Evolutionary conservation across 2,797 vertebrate species (phyloP).

Genomic region (Neoniphon sammara): DNA sequence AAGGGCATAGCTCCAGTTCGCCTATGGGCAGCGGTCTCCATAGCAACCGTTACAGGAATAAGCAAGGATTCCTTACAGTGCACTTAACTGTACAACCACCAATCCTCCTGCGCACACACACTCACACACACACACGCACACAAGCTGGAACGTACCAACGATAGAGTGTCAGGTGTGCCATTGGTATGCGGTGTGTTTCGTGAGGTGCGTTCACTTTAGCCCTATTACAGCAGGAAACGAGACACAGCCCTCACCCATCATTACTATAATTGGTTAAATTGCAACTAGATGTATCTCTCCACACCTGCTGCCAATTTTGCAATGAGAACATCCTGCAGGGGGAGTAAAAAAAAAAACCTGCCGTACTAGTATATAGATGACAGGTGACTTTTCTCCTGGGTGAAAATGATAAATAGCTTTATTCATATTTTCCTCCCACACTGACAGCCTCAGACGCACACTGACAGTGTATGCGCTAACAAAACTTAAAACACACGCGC

Average conservation of each 20-base stretch:
- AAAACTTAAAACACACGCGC: constrained; percentile 1
- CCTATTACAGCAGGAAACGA: constrained; percentile 57
- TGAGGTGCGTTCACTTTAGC: constrained; percentile 50
- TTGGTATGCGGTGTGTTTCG: constrained; percentile 46
- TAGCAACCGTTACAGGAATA: constrained; percentile 42
- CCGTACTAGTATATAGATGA: constrained; percentile 11
- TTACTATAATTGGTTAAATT: constrained; percentile 68
- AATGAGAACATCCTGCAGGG: constrained; percentile 23
- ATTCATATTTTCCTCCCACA: constrained; percentile 11
- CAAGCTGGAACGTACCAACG: no score
- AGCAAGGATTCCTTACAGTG: constrained; percentile 17
- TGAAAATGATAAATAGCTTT: constrained; percentile 10
- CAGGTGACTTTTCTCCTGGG: constrained; percentile 28
- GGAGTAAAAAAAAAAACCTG: background rate
- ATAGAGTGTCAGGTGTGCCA: constrained; percentile 51
- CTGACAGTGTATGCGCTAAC: background rate
- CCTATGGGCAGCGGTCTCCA: constrained; percentile 28
- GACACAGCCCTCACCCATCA: constrained; percentile 58
- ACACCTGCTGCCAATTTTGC: constrained; percentile 65
- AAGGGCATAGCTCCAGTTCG: constrained; percentile 42
- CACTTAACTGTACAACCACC: background rate
- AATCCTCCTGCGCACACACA: background rate
- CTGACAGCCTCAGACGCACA: constrained; percentile 2
- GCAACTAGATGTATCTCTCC: constrained; percentile 37
- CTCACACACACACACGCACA: constrained; percentile 1